Evolutionary conservation across 2,797 vertebrate species (phyloP).

Genomic region (Rhabdophis nuchalis): DNA sequence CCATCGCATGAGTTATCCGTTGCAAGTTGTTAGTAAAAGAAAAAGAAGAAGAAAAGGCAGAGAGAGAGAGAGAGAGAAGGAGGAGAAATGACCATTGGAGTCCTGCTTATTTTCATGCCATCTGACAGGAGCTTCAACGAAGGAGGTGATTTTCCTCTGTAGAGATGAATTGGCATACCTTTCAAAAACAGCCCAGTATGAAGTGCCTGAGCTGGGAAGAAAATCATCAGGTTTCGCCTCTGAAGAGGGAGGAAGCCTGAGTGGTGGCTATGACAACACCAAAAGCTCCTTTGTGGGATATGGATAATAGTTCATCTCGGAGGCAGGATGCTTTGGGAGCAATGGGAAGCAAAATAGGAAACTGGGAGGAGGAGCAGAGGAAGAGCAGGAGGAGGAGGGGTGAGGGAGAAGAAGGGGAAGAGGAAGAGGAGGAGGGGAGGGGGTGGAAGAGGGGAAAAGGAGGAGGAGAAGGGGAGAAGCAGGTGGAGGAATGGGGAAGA

Average conservation of each 20-base stretch:
- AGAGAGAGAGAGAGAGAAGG: background rate
- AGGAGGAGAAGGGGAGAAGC: background rate
- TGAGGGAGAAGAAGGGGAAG: no score
- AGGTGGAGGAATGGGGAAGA: no score
- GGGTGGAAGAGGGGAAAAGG: background rate
- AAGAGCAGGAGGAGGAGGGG: no score
- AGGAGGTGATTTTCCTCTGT: background rate
- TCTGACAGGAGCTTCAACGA: conserved; percentile 1
- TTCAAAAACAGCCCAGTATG: background rate
- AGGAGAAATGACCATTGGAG: conserved; percentile 12
- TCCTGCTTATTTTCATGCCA: conserved; percentile 23
- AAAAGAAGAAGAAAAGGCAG: background rate
- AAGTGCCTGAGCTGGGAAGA: background rate
- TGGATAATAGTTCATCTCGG: background rate
- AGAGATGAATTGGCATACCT: background rate
- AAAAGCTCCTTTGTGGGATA: background rate
- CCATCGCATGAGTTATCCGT: conserved; percentile 31
- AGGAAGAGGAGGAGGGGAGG: background rate
- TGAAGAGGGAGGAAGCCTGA: background rate
- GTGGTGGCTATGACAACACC: background rate
- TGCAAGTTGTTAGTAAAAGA: conserved; percentile 3
- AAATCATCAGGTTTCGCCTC: background rate
- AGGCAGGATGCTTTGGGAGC: background rate
- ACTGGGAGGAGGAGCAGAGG: background rate
- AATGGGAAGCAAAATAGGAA: background rate